Base-by-base conservation (phyloP, 2,113 vertebrate species). In the Sinocyclocheilus maitianheensis region DNA sequence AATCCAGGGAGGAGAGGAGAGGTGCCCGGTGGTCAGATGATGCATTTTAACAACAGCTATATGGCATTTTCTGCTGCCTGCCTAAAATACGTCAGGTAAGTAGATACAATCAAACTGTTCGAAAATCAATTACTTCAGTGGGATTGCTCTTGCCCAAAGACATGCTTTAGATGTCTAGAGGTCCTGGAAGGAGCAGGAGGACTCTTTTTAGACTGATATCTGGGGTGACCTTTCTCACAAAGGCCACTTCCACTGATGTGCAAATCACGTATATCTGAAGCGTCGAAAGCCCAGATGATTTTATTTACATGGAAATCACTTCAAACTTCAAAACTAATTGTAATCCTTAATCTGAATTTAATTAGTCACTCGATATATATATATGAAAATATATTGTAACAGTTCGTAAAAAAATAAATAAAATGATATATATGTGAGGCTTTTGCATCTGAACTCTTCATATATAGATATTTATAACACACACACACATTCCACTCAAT, bases 11-110 rank as follows among this genome's bases (percentile, higher is more conserved):
- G 22, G 74, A 72, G 26, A 82, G 40, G 14, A 69, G 48, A 85
- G 51, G 55, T 69, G 87, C 14, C 83, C 22, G 14, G 18, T 26
- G 55, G 83, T 79, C 58, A 63, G 77, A 58, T 85, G 77, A 88
- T 88, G 87, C 77, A 76, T 77, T 82, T 85, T 81, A 37, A 81
- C 77, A 84, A 76, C 30, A 63, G 76, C 80, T 37, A 26, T 43
- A 72, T 60, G 14, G 48, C 34, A 81, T 88, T 84, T 63, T 76
- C 86, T 62, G 37, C 26, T 77, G 53, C 69, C 78, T 85, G 46
- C 72, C 60, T 67, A 81, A 88, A 88, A 88, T 85, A 74, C 71
- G 69, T 22, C 77, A 26, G 63, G 81, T 82, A 88, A 81, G 82
- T 69, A 85, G 79, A 88, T 69, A 51, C 71, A 82, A 82, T 85